Percentiles rank a stretch among this genome's conserved stretches.
phyloP scores from a whole-genome alignment of 2,888 invertebrate species.

The Agonopterix subpropinquella region DNA sequence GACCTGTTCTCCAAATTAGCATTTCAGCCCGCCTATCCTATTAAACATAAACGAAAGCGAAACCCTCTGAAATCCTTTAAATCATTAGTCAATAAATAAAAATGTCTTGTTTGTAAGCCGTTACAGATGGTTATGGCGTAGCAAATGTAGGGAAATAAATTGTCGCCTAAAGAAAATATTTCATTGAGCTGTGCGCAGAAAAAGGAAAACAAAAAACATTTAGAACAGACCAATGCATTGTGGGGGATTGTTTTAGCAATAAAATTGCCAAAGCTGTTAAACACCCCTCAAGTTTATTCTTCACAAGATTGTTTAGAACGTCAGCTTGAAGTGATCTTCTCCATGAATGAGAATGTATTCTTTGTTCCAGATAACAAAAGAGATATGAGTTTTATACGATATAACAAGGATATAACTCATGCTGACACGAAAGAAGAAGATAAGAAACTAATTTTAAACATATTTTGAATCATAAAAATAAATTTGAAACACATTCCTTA shows the following conservation, averaged over 20 bases:
- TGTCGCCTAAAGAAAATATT: conserved; percentile 8
- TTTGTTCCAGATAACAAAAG: too few species aligned
- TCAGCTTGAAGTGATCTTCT: too few species aligned
- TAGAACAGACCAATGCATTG: conserved; percentile 10
- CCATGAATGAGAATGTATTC: too few species aligned
- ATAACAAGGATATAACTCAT: too few species aligned
- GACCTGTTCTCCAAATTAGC: too few species aligned
- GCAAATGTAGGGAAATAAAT: conserved; percentile 7
- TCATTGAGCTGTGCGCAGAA: conserved; percentile 1
- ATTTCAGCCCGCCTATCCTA: too few species aligned
- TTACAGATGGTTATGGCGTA: conserved; percentile 12
- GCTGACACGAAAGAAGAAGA: too few species aligned
- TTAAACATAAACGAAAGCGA: background rate
- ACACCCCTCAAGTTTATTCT: background rate
- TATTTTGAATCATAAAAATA: too few species aligned
- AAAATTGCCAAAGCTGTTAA: background rate
- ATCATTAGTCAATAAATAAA: conserved; percentile 12
- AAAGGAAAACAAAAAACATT: conserved; percentile 8
- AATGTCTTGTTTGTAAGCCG: conserved; percentile 6
- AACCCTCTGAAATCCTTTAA: background rate
- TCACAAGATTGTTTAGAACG: background rate
- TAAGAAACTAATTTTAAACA: too few species aligned
- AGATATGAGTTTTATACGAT: too few species aligned
- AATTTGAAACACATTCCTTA: too few species aligned
- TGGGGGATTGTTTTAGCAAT: background rate